These are phyloP conservation scores for Halocynthia aurantium DNA, from an alignment of 23 tunicate genomes.

Conservation along the genomic window DNA sequence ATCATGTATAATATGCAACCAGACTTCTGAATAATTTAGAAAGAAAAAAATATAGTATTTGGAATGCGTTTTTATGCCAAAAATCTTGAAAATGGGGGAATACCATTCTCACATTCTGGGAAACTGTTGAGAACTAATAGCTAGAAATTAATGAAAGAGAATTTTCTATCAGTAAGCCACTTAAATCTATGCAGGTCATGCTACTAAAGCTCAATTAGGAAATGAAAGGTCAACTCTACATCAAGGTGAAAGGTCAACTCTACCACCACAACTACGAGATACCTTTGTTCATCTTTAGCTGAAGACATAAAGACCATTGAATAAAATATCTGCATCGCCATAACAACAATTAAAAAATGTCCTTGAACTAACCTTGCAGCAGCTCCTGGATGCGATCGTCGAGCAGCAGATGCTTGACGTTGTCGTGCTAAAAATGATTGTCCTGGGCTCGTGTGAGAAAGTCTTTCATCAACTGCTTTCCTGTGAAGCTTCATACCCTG, in stretches of 20 bases:
- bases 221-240: no score
- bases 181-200: no score
- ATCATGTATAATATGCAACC: no score
- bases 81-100: no score
- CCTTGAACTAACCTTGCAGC: slow-evolving; percentile 56
- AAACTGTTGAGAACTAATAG: not conserved
- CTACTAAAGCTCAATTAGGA: no score
- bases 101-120: no score
- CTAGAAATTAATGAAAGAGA: not conserved
- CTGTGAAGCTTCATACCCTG: slow-evolving; percentile 96
- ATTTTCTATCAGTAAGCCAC: not conserved
- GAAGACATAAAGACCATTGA: not conserved
- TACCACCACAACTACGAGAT: no score
- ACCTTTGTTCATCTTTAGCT: not conserved
- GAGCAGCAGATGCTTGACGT: slow-evolving; percentile 73
- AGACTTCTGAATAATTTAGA: no score
- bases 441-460: slow-evolving; percentile 89
- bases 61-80: no score
- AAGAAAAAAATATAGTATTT: no score
- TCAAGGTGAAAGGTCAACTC: no score
- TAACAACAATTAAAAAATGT: not conserved
- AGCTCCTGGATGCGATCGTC: slow-evolving; percentile 78
- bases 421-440: slow-evolving; percentile 95
- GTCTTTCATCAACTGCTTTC: slow-evolving; percentile 90
- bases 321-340: not conserved